phyloP scores from a whole-genome alignment of 2,888 invertebrate genomes.

The Camponotus fellah region DNA sequence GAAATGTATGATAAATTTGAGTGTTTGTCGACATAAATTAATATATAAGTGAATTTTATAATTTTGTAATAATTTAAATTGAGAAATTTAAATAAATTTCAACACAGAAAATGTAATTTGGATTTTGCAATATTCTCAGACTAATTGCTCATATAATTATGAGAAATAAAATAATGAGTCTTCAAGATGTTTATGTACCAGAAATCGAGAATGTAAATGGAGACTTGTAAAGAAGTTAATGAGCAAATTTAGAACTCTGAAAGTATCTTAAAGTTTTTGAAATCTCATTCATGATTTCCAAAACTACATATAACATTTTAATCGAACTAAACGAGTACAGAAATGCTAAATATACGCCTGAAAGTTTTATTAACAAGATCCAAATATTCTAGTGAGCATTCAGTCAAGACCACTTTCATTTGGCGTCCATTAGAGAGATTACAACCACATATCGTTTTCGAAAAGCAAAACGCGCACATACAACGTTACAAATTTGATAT shows the following conservation, averaged over 20 bases:
- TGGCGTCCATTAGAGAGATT: background rate
- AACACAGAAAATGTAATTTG: background rate
- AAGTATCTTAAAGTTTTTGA: background rate
- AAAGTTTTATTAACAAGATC: constrained; percentile 9
- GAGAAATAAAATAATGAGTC: background rate
- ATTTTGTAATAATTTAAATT: background rate
- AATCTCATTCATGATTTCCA: background rate
- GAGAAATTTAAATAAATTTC: background rate
- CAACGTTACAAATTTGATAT: background rate
- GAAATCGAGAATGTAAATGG: background rate
- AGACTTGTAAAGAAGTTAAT: background rate
- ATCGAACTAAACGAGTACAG: background rate
- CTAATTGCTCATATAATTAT: background rate
- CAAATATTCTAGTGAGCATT: constrained; percentile 11
- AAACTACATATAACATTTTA: background rate
- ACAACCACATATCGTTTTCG: background rate
- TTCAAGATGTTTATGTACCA: background rate
- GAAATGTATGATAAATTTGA: background rate
- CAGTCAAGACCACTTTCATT: constrained; percentile 3
- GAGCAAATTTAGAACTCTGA: background rate
- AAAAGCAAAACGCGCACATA: background rate
- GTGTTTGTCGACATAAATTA: background rate
- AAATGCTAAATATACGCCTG: background rate
- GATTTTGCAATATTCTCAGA: background rate
- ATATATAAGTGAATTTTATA: background rate